Evolutionary conservation across 53 echinoderm and acorn worm genomes (phyloP).

Genomic region (Hippasteria phrygiana): DNA sequence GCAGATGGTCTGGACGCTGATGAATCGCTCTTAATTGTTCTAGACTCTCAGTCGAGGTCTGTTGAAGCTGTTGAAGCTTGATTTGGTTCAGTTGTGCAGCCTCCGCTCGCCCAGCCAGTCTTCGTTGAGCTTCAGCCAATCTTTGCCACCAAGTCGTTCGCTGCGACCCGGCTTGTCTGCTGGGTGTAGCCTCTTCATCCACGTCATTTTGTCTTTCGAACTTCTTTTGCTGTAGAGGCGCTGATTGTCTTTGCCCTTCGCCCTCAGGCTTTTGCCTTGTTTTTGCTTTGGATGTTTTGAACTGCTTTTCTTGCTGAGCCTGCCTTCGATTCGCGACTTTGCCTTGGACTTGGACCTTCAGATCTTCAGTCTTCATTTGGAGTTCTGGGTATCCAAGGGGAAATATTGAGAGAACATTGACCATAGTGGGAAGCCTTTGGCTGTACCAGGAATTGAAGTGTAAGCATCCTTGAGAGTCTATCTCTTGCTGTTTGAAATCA

Average conservation of each 20-base stretch:
- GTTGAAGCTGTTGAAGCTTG: neutral
- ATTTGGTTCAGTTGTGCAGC: neutral
- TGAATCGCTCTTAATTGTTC: neutral
- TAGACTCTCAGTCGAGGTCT: neutral
- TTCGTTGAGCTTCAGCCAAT: slow-evolving; percentile 1
- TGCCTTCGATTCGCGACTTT: neutral
- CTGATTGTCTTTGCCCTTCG: neutral
- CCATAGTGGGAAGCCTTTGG: neutral
- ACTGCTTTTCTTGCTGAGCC: neutral
- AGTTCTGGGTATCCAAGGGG: neutral
- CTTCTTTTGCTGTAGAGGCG: neutral
- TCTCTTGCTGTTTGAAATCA: neutral
- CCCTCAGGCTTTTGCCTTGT: neutral
- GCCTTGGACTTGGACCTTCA: neutral
- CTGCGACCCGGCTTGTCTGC: neutral
- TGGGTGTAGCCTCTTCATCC: too few relatives aligned
- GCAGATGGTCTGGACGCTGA: neutral
- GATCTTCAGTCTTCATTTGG: neutral
- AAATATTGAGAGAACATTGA: neutral
- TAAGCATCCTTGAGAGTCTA: neutral
- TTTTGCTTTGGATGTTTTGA: neutral
- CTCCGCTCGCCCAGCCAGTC: neutral
- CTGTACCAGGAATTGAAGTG: slow-evolving; percentile 8
- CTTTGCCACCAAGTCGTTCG: neutral
- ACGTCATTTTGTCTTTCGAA: neutral